Conservation (phyloP, 2,888 invertebrate genomes). For the Ceramica pisi region DNA sequence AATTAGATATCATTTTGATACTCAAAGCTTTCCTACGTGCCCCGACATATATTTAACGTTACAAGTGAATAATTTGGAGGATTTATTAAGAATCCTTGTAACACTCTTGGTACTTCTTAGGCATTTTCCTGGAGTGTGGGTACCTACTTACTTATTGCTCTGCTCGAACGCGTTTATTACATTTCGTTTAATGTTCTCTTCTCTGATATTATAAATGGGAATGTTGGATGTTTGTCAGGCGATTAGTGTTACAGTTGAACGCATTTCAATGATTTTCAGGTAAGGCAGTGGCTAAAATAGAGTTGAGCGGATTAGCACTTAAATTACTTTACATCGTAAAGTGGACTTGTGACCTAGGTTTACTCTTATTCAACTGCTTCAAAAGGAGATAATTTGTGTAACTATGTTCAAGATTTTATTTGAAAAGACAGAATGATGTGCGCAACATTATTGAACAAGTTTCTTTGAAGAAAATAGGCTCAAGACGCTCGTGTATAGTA, state of each 20-base stretch:
- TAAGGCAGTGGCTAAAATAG: not conserved
- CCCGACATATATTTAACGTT: slow-evolving; percentile 44
- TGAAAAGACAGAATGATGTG: not conserved
- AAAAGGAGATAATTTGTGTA: not conserved
- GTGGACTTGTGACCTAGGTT: not conserved
- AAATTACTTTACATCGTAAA: slow-evolving; percentile 19
- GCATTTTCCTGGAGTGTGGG: slow-evolving; percentile 32
- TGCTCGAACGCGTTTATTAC: slow-evolving; percentile 36
- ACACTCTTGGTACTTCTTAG: slow-evolving; percentile 23
- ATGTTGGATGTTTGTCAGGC: slow-evolving; percentile 10
- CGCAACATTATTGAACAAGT: not conserved
- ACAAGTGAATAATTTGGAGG: slow-evolving; percentile 42
- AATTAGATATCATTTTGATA: slow-evolving; percentile 36
- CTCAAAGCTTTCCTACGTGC: slow-evolving; percentile 53
- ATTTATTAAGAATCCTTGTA: slow-evolving; percentile 49
- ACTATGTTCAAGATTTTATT: not conserved
- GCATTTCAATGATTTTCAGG: slow-evolving; percentile 22
- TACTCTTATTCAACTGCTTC: not conserved
- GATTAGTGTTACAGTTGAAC: slow-evolving; percentile 24
- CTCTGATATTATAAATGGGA: slow-evolving; percentile 12
- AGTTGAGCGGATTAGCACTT: slow-evolving; percentile 10
- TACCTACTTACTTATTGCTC: slow-evolving; percentile 1
- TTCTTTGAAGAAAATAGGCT: not conserved
- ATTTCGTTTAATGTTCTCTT: slow-evolving; percentile 32
- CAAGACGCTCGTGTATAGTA: not conserved